These are phyloP conservation scores for Drosophila subpulchrella DNA, from an alignment of 1,140 invertebrate genomes.

Conservation along the genomic window DNA sequence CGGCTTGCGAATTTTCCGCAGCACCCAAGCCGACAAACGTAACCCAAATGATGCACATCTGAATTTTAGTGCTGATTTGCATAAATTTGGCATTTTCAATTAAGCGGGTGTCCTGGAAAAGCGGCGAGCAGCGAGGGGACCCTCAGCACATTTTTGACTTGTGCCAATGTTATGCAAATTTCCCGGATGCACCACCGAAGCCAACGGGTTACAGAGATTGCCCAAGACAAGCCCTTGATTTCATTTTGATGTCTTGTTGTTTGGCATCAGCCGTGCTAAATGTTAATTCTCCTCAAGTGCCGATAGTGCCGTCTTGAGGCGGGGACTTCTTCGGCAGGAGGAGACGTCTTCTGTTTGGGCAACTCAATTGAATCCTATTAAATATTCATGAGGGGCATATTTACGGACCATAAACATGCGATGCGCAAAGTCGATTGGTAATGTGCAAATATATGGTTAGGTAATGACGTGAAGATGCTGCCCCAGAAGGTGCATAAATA, in stretches of 20 bases:
- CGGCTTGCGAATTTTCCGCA: conserved; percentile 47
- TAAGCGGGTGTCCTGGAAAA: conserved; percentile 49
- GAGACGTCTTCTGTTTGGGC: conserved; percentile 44
- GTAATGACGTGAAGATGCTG: conserved; percentile 9
- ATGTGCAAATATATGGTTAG: conserved; percentile 50
- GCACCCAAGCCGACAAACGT: conserved; percentile 35
- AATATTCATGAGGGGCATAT: conserved; percentile 65
- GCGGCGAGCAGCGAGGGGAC: conserved; percentile 21
- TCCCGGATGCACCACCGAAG: conserved; percentile 23
- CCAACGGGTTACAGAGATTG: conserved; percentile 28
- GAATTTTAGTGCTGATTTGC: conserved; percentile 55
- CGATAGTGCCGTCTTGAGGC: conserved; percentile 33
- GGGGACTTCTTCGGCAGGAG: conserved; percentile 18
- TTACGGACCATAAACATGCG: conserved; percentile 51
- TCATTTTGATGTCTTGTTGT: conserved; percentile 75
- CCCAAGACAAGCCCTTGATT: conserved; percentile 51
- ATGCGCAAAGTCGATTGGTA: conserved; percentile 65
- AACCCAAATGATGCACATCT: conserved; percentile 63
- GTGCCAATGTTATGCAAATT: conserved; percentile 83
- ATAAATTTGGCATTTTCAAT: conserved; percentile 79
- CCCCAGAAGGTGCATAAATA: not conserved
- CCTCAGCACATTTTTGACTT: conserved; percentile 67
- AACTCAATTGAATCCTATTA: conserved; percentile 64
- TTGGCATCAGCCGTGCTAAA: conserved; percentile 77
- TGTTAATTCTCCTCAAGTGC: conserved; percentile 76